phyloP scores from a whole-genome alignment of 37 sponge, comb jelly and placozoan species.

The Beroe forskalii region DNA sequence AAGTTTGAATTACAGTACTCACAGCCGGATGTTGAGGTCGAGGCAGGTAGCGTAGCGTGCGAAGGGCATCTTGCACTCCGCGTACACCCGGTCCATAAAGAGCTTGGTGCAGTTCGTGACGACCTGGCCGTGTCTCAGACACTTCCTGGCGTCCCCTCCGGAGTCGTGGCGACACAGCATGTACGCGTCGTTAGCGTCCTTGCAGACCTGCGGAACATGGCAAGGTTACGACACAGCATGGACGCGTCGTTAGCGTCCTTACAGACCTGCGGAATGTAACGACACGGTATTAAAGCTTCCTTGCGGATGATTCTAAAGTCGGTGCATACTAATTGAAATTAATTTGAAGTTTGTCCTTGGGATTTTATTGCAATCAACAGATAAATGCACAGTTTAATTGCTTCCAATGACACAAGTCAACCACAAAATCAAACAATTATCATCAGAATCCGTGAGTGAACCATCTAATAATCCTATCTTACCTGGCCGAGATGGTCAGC shows the following conservation, averaged over 20 bases:
- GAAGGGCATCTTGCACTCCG: conserved; percentile 59
- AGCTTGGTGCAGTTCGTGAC: conserved; percentile 60
- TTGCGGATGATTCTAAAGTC: no score
- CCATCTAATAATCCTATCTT: no score
- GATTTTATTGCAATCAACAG: no score
- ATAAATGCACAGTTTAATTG: no score
- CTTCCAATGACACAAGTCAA: no score
- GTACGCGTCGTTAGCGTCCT: conserved; percentile 40
- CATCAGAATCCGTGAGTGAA: no score
- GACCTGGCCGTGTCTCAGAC: conserved; percentile 36
- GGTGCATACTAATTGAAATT: no score
- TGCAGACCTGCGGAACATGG: conserved; percentile 8
- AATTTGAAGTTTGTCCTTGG: no score
- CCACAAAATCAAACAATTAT: no score
- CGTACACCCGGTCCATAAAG: conserved; percentile 56
- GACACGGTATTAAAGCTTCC: no score
- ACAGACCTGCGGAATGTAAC: not conserved
- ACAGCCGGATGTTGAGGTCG: conserved; percentile 13
- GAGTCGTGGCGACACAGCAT: conserved; percentile 42
- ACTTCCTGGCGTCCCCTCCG: conserved; percentile 20
- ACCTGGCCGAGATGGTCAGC: conserved; percentile 58
- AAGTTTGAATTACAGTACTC: not conserved
- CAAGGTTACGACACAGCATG: no score
- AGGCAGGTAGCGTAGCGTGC: conserved; percentile 51
- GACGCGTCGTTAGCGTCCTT: not conserved